Evolutionary conservation across 2,113 vertebrate genomes (phyloP).

Genomic region (Calonectris borealis): DNA sequence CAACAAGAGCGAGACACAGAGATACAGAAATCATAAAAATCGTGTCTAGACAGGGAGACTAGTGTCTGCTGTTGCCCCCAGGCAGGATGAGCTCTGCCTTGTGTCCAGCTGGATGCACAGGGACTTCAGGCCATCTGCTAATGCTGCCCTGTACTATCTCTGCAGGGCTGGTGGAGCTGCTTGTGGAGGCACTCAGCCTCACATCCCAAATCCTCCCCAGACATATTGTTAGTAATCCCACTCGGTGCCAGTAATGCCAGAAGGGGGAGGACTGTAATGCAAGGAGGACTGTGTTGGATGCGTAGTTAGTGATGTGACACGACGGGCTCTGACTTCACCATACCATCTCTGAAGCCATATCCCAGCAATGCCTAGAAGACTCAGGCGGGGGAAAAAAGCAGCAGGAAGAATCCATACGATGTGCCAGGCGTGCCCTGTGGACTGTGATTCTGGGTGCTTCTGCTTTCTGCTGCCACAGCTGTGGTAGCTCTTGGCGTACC

Average conservation of each 20-base stretch:
- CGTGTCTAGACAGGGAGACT: neutral
- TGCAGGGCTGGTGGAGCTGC: neutral
- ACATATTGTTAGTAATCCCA: neutral
- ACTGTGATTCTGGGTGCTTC: neutral
- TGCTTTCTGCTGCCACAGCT: neutral
- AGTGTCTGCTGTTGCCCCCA: neutral
- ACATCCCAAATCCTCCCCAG: neutral
- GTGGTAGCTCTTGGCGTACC: neutral
- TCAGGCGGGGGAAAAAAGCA: neutral
- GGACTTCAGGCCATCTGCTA: neutral
- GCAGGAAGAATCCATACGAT: neutral
- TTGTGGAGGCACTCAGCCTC: neutral
- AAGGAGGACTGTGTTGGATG: neutral
- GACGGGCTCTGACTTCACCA: neutral
- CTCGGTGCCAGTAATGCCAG: rapidly evolving
- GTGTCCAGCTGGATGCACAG: neutral
- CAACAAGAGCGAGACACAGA: neutral
- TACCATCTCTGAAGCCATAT: neutral
- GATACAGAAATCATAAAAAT: neutral
- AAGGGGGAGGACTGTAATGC: neutral
- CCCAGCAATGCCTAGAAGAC: neutral
- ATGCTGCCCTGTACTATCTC: neutral
- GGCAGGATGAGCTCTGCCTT: neutral
- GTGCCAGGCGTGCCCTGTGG: neutral
- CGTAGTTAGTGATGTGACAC: too few species aligned